phyloP scores from a whole-genome alignment of 1,140 invertebrate species.

The Lasioglossum albipes region DNA sequence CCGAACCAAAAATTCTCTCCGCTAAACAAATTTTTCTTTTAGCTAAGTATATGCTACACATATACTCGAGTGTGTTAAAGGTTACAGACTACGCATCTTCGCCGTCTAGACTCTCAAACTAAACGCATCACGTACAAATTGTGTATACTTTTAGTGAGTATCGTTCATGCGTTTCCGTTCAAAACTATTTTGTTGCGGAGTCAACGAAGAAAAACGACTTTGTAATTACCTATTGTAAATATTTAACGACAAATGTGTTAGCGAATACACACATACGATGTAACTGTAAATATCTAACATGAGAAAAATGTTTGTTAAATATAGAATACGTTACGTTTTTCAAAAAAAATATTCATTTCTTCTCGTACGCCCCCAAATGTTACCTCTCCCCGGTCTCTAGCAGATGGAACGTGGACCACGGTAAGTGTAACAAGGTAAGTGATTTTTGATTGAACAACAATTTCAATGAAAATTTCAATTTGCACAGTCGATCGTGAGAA shows the following conservation, averaged over 20 bases:
- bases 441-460: background rate
- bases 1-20: constrained; percentile 2
- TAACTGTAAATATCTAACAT: constrained; percentile 71
- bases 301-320: constrained; percentile 75
- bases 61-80: constrained; percentile 3
- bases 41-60: background rate
- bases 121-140: constrained; percentile 1
- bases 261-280: constrained; percentile 54
- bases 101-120: background rate
- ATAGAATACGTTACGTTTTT: constrained; percentile 74
- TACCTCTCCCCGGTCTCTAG: background rate
- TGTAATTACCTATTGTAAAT: constrained; percentile 76
- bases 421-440: background rate
- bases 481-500: background rate
- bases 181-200: background rate
- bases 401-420: background rate
- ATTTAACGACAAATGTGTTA: constrained; percentile 65
- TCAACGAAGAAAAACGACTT: constrained; percentile 40
- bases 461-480: background rate
- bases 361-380: background rate
- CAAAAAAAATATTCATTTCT: constrained; percentile 55
- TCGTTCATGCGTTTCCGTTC: background rate
- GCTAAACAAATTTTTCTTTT: background rate
- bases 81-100: background rate
- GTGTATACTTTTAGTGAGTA: background rate